These are phyloP conservation scores for Nipponia nippon DNA, from an alignment of 2,113 vertebrate species.

Conservation along the genomic window DNA sequence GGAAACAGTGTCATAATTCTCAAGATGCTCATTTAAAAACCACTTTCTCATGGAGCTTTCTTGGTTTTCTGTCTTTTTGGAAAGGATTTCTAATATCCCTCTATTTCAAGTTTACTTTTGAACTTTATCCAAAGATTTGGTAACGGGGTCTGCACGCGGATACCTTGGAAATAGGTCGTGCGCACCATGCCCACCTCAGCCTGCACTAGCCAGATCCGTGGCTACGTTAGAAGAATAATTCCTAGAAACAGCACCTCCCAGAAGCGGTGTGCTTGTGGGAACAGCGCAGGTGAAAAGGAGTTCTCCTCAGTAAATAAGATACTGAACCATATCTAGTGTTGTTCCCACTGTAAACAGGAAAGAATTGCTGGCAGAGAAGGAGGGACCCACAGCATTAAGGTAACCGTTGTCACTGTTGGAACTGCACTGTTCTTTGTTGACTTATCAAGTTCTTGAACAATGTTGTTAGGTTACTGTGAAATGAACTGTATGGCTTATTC, in stretches of 20 bases:
- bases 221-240: not conserved
- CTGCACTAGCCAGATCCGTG: not conserved
- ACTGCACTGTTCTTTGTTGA: slow-evolving; percentile 66
- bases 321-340: not conserved
- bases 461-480: slow-evolving; percentile 79
- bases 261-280: not conserved
- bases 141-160: slow-evolving; percentile 1
- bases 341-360: not conserved
- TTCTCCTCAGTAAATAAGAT: not conserved
- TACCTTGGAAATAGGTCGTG: not conserved
- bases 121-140: not conserved
- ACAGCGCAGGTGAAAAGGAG: not conserved
- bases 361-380: not conserved
- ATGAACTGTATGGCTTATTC: slow-evolving; percentile 73
- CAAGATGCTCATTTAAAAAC: not conserved
- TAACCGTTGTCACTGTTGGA: slow-evolving; percentile 39
- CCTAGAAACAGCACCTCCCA: not conserved
- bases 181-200: not conserved
- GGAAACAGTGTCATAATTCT: not conserved
- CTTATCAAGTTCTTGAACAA: slow-evolving; percentile 51
- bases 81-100: not conserved
- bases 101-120: not conserved
- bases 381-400: not conserved
- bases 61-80: not conserved
- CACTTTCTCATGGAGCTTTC: not conserved